Base-by-base conservation (phyloP, 2,888 invertebrate species). In the Matsumyia berberina region DNA sequence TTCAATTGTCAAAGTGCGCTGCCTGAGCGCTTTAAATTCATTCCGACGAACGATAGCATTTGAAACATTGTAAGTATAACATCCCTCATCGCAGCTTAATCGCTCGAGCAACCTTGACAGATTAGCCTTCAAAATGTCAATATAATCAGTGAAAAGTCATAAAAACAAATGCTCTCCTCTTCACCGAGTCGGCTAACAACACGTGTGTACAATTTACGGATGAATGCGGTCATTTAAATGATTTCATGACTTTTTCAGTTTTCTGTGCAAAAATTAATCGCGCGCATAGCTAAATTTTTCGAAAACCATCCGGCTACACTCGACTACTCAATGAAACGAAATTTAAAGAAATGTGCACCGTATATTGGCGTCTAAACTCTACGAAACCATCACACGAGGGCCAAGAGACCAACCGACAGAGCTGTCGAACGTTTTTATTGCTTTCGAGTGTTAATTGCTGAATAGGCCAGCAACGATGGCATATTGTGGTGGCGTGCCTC, bases 111-210 rank as follows among this genome's bases (percentile, higher is more conserved):
- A 53, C 58, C 55, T 55, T 44, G 55, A 49, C 2, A 29, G 11
- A 2, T 1, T 9, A 46, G 5, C 58, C 29, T 58, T 55, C n/a
- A n/a, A 74, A 55, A 74, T 29, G 53, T 44, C 42, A 73, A 57
- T 46, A 24, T 35, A 46, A 58, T 39, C 29, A 29, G 11, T 55
- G 39, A 29, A 53, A 67, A 39, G 17, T 39, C 17, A 53, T 19
- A 29, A 31, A 29, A 51, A 37, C n/a, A 37, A 31, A 39, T 19
- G 9, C 24, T 24, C 24, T 24, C 24, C 31, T 57, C 17, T 31
- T 31, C 12, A 67, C 7, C 51, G 17, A 15, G 53, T 9, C n/a
- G n/a, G n/a, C n/a, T n/a, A n/a, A n/a, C n/a, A 33, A 42, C 42
- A 73, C 73, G 42, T 55, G 44, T 17, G 35, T 31, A 19, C 9